These are phyloP conservation scores for Excalfactoria chinensis DNA, from an alignment of 2,113 vertebrate genomes.

Conservation along the genomic window DNA sequence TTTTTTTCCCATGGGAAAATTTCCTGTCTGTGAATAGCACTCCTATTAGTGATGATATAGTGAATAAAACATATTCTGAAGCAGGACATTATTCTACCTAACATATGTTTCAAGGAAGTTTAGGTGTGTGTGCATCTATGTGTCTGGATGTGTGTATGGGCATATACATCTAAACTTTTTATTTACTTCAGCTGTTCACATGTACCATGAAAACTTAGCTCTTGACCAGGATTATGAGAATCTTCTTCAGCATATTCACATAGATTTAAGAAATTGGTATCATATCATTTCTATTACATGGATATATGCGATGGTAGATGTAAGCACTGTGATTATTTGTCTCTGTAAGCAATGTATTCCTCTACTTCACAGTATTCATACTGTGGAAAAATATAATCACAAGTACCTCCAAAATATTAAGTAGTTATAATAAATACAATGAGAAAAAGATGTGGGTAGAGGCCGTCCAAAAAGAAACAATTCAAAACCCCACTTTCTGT, in stretches of 20 bases:
- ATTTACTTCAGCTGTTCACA: background rate
- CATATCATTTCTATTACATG: background rate
- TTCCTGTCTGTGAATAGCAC: background rate
- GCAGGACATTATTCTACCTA: background rate
- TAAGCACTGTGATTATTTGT: background rate
- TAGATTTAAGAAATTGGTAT: background rate
- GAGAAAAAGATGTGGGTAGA: background rate
- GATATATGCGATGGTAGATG: accelerated
- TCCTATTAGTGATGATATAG: background rate
- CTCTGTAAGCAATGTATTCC: background rate
- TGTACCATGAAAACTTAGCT: background rate
- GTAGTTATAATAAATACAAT: background rate
- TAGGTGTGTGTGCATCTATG: background rate
- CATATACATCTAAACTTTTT: background rate
- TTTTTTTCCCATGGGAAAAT: background rate
- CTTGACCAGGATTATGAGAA: background rate
- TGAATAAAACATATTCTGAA: background rate
- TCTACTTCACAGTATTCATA: too few species aligned
- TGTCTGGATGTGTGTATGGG: background rate
- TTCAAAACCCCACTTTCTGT: background rate
- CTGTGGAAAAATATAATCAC: background rate
- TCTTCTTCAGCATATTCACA: background rate
- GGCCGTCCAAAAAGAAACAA: background rate
- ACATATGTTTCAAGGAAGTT: background rate
- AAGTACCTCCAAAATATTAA: background rate